A percentile compares a stretch with the other conserved stretches of the same genome.
phyloP scores from a whole-genome alignment of 1,140 invertebrate genomes.

The Lasioglossum albipes region DNA sequence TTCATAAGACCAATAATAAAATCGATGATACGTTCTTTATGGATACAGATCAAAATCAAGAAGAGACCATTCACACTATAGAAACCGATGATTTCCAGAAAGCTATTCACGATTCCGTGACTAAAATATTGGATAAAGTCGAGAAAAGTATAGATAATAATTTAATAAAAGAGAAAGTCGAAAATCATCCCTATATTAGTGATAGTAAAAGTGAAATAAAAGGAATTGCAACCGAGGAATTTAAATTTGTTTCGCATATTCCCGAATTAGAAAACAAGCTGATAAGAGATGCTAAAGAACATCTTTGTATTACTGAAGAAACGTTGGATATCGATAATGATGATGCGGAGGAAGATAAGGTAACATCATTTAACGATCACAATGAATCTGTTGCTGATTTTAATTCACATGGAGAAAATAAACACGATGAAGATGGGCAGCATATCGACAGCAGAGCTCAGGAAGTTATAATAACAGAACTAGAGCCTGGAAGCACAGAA shows the following conservation, averaged over 20 bases:
- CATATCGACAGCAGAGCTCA: background rate
- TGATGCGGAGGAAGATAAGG: conserved; percentile 13
- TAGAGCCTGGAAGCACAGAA: conserved; percentile 46
- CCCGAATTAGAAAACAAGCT: conserved; percentile 8
- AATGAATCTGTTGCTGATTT: conserved; percentile 14
- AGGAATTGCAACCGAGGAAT: background rate
- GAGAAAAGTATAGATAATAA: conserved; percentile 39
- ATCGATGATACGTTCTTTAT: conserved; percentile 68
- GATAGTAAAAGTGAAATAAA: conserved; percentile 23
- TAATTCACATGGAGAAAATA: conserved; percentile 35
- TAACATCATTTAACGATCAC: background rate
- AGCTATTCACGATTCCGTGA: conserved; percentile 41
- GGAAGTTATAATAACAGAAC: conserved; percentile 55
- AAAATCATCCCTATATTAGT: conserved; percentile 1
- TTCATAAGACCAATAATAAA: conserved; percentile 54
- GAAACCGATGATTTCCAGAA: conserved; percentile 38
- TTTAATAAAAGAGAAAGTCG: conserved; percentile 8
- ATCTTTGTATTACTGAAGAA: background rate
- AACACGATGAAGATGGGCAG: conserved; percentile 43
- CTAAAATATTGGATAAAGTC: conserved; percentile 54
- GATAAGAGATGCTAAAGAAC: background rate
- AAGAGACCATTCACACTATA: conserved; percentile 21
- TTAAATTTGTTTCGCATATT: conserved; percentile 16
- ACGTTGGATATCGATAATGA: background rate
- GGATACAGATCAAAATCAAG: conserved; percentile 38